A percentile compares a stretch with the other conserved stretches of the same genome.
Evolutionary conservation across 2,113 vertebrate genomes (phyloP).

Genomic region (Panthera leo): DNA sequence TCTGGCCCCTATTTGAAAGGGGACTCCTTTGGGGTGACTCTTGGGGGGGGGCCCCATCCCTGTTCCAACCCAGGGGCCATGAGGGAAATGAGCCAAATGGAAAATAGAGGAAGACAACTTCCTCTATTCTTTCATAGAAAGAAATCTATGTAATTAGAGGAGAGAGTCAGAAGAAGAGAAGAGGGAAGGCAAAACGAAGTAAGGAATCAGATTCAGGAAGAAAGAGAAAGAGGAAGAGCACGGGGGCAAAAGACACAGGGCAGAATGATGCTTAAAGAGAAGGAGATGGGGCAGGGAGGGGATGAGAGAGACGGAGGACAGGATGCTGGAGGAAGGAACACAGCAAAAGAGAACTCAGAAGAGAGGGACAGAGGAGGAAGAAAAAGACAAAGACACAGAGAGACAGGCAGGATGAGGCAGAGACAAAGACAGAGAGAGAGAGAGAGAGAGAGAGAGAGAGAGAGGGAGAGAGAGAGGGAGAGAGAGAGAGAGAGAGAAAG

Average conservation of each 20-base stretch:
- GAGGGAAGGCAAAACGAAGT: slow-evolving; percentile 30
- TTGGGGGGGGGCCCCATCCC: neutral
- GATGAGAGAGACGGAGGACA: neutral
- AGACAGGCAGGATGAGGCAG: slow-evolving; percentile 50
- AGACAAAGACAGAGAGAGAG: slow-evolving; percentile 59
- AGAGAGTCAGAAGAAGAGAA: neutral
- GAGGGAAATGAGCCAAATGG: neutral
- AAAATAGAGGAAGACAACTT: neutral
- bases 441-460: slow-evolving; percentile 43
- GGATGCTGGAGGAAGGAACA: neutral
- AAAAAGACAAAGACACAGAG: slow-evolving; percentile 51
- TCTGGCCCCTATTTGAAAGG: neutral
- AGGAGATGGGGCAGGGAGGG: neutral
- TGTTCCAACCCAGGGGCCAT: neutral
- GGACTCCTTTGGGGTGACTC: neutral
- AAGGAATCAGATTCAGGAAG: slow-evolving; percentile 1
- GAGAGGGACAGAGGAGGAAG: slow-evolving; percentile 43
- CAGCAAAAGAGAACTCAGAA: slow-evolving; percentile 29
- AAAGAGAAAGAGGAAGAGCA: neutral
- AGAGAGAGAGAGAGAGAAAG: neutral
- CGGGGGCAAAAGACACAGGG: slow-evolving; percentile 5
- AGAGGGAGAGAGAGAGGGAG: neutral
- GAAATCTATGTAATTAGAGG: neutral
- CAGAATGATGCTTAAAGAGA: neutral
- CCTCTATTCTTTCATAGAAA: neutral